Evolutionary conservation across 2,888 invertebrate species (phyloP), one percentile per base, ranked within the genome.

Genomic region (Leucoma salicis): DNA sequence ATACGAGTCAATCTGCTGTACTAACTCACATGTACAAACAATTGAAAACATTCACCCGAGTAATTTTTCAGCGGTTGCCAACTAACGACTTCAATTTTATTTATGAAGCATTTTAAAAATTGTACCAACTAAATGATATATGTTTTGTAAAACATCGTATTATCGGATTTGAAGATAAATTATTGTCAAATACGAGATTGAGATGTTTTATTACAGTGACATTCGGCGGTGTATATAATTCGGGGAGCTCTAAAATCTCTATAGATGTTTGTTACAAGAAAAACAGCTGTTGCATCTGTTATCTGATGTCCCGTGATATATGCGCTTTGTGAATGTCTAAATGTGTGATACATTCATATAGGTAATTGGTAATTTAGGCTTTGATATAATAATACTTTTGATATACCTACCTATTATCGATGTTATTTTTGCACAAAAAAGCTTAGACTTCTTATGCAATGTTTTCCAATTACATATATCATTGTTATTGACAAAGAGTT

Each of bases 1-100:
- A 59, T 73, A 79, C 66, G 67, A 70, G 68, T 77, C 73, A 75
- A 74, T 77, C 74, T 75, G 67, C 67, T 62, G 45, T 49, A 62
- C 44, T 46, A 29, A 47, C 44, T 44, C 47, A 52, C 49, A 40
- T 50, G 49, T 51, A 50, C 49, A 57, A 49, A 62, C 59, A 62
- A 66, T 67, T 63, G 64, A 60, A 64, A 56, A 59, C 59, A 63
- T 62, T 57, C 49, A 60, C 55, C 46, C 48, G 49, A 44, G 57
- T 63, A 60, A 72, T 73, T 71, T 75, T 75, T 77, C 72, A 75
- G 67, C 58, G 53, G 48, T 35, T 32, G 54, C 43, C 48, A 49
- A 39, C 52, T 49, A 51, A 41, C 40, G 53, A 53, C 45, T 50
- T 45, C 53, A 49, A 50, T 59, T 58, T 50, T 57, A 54, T 63